These are phyloP conservation scores for Atlantisia rogersi DNA, from an alignment of 2,113 vertebrate species.

Conservation along the genomic window DNA sequence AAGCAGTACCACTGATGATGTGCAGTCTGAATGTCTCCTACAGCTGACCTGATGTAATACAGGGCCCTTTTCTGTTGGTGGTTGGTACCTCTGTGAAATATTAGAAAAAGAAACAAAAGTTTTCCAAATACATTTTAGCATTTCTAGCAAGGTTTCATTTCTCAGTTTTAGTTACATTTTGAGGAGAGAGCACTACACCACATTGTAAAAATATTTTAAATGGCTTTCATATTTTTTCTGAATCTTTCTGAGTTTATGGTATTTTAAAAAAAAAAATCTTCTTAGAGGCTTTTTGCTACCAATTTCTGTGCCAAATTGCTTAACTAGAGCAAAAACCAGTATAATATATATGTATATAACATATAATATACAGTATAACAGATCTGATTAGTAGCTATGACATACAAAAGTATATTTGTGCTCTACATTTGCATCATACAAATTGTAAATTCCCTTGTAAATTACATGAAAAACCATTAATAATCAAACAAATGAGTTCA, in stretches of 20 bases:
- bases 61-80: background rate
- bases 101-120: background rate
- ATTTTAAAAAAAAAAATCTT: background rate
- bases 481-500: constrained; percentile 75
- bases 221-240: background rate
- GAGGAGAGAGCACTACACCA: background rate
- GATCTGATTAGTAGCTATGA: constrained; percentile 62
- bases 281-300: background rate
- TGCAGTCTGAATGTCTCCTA: background rate
- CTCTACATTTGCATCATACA: constrained; percentile 13
- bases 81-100: background rate
- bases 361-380: too few relatives aligned
- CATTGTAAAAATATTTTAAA: background rate
- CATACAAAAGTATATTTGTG: constrained; percentile 61
- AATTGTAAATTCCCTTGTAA: background rate
- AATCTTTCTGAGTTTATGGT: background rate
- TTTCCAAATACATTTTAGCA: background rate
- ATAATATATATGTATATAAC: background rate
- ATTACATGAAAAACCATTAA: constrained; percentile 65
- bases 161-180: background rate
- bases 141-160: background rate
- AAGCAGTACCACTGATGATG: accelerated
- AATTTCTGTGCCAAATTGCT: background rate
- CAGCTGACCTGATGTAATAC: accelerated
- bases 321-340: constrained; percentile 23